phyloP scores from a whole-genome alignment of 2,113 vertebrate species.

The Zootoca vivipara region DNA sequence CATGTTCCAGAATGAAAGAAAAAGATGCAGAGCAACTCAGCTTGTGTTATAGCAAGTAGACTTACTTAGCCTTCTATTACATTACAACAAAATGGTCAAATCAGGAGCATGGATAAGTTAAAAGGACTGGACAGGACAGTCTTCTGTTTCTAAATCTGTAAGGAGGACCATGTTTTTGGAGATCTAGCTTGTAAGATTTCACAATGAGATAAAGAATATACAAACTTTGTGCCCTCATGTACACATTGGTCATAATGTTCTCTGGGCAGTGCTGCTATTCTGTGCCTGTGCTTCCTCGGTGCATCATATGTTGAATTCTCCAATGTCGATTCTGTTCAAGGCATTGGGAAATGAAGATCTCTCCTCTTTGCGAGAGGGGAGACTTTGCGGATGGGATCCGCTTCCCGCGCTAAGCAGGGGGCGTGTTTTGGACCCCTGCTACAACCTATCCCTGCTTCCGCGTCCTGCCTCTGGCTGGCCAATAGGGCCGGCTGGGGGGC shows the following conservation, averaged over 20 bases:
- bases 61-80: neutral
- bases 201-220: neutral
- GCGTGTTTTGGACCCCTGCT: too few relatives aligned
- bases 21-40: neutral
- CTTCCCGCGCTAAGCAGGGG: too few relatives aligned
- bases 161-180: neutral
- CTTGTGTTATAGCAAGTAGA: neutral
- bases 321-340: neutral
- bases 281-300: neutral
- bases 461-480: too few relatives aligned
- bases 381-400: too few relatives aligned
- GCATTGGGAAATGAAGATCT: neutral
- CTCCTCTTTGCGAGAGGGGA: too few relatives aligned
- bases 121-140: neutral
- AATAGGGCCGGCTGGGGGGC: too few relatives aligned
- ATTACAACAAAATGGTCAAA: neutral
- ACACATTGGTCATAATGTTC: neutral
- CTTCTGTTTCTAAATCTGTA: neutral
- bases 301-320: neutral
- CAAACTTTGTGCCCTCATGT: neutral
- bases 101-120: neutral
- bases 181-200: neutral
- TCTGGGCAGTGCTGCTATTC: neutral
- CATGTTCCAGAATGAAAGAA: neutral
- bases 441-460: too few relatives aligned